Conservation (phyloP, 2,113 vertebrate genomes). For the Arothron firmamentum region DNA sequence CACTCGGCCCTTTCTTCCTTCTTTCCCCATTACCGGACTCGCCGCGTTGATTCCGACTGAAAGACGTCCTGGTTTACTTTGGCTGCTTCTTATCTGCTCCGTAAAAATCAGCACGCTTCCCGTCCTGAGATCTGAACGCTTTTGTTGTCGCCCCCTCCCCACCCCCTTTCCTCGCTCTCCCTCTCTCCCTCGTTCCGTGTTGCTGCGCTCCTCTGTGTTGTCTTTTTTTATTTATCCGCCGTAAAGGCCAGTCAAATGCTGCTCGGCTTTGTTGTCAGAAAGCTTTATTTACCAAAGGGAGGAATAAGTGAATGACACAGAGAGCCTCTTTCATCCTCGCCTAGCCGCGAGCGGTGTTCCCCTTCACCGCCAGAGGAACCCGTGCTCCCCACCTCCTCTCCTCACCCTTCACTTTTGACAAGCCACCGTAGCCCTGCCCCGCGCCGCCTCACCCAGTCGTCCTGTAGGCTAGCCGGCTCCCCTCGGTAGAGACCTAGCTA, state of each 20-base stretch:
- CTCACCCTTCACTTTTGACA: constrained; percentile 63
- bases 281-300: constrained; percentile 81
- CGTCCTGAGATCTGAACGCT: constrained; percentile 61
- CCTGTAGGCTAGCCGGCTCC: constrained; percentile 64
- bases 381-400: constrained; percentile 4
- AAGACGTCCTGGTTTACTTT: constrained; percentile 69
- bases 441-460: constrained; percentile 45
- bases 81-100: constrained; percentile 65
- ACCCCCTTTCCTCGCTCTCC: constrained; percentile 17
- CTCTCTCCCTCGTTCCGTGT: not conserved
- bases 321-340: constrained; percentile 76
- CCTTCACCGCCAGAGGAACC: constrained; percentile 63
- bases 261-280: constrained; percentile 81
- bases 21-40: constrained; percentile 53
- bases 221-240: constrained; percentile 75
- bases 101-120: constrained; percentile 77
- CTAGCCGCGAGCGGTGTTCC: constrained; percentile 73
- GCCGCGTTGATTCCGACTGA: constrained; percentile 70
- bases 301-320: constrained; percentile 79
- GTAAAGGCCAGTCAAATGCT: constrained; percentile 75
- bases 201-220: constrained; percentile 53
- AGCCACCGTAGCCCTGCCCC: constrained; percentile 28
- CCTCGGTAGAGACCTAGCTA: constrained; percentile 63
- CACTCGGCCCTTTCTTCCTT: constrained; percentile 51
- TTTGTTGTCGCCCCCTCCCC: constrained; percentile 59